Percentiles rank a stretch among this genome's conserved stretches.
Conservation (phyloP, 1,140 invertebrate genomes). For the Frieseomelitta varia region DNA sequence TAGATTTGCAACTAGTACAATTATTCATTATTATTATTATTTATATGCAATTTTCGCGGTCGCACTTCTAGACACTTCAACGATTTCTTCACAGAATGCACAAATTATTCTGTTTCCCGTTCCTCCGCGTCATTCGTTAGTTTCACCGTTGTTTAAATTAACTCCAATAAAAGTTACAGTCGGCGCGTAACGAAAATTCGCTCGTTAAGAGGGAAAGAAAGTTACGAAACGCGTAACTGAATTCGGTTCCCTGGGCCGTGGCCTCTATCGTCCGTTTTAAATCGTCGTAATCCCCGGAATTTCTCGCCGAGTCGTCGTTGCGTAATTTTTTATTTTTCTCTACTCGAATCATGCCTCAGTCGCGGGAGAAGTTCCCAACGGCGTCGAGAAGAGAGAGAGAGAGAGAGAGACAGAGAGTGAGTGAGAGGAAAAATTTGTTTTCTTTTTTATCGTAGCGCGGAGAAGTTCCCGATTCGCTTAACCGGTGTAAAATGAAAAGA, state of each 20-base stretch:
- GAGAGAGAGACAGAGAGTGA: no score
- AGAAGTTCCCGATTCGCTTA: conserved; percentile 46
- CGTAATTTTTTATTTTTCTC: conserved; percentile 13
- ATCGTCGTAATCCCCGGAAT: conserved; percentile 41
- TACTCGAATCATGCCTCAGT: no score
- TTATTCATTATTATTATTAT: no score
- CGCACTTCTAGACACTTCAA: no score
- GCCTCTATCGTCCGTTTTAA: not conserved
- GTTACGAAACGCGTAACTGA: not conserved
- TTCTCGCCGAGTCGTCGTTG: not conserved
- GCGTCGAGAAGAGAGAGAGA: not conserved
- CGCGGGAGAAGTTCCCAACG: no score
- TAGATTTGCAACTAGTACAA: no score
- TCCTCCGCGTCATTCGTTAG: not conserved
- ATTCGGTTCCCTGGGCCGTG: not conserved
- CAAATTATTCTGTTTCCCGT: no score
- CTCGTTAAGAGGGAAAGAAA: not conserved
- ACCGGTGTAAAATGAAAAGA: not conserved
- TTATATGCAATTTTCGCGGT: no score
- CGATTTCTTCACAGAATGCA: no score
- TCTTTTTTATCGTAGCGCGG: conserved; percentile 36
- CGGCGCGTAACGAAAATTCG: not conserved
- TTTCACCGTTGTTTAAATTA: not conserved
- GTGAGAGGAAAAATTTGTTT: no score
- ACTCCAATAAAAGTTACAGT: not conserved